A percentile compares a stretch with the other conserved stretches of the same genome.
phyloP scores from a whole-genome alignment of 2,797 vertebrate species.

The Sebastes taczanowskii region DNA sequence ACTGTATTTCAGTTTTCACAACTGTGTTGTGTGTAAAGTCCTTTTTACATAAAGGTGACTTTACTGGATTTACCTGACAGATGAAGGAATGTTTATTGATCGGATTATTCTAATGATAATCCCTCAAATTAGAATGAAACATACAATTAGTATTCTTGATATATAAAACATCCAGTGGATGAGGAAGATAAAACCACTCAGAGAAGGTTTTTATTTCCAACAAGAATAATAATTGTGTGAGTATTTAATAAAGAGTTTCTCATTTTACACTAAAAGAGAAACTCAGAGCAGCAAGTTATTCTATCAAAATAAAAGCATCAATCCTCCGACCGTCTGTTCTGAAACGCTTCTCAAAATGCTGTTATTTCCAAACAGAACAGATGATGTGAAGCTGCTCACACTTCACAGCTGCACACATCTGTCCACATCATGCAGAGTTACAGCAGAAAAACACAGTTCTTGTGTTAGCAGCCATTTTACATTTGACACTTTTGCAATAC shows the following conservation, averaged over 20 bases:
- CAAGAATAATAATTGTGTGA: neutral
- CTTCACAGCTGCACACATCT: neutral
- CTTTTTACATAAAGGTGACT: neutral
- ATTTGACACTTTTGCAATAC: neutral
- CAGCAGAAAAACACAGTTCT: neutral
- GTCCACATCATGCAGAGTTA: neutral
- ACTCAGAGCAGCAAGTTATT: neutral
- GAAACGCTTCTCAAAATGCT: neutral
- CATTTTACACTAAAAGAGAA: neutral
- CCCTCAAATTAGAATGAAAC: neutral
- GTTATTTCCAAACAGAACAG: neutral
- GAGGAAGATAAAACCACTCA: slow-evolving; percentile 1
- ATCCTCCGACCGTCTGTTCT: neutral
- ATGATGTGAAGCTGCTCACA: neutral
- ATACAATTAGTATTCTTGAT: neutral
- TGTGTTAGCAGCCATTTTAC: neutral
- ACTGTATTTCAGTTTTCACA: neutral
- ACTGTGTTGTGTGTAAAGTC: neutral
- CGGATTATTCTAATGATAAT: neutral
- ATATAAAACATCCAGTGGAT: neutral
- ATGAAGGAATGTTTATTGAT: neutral
- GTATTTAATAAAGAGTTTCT: neutral
- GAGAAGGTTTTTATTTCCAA: neutral
- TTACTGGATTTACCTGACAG: neutral
- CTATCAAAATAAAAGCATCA: slow-evolving; percentile 31